phyloP scores from a whole-genome alignment of 2,797 vertebrate genomes.

The Oreochromis mossambicus region DNA sequence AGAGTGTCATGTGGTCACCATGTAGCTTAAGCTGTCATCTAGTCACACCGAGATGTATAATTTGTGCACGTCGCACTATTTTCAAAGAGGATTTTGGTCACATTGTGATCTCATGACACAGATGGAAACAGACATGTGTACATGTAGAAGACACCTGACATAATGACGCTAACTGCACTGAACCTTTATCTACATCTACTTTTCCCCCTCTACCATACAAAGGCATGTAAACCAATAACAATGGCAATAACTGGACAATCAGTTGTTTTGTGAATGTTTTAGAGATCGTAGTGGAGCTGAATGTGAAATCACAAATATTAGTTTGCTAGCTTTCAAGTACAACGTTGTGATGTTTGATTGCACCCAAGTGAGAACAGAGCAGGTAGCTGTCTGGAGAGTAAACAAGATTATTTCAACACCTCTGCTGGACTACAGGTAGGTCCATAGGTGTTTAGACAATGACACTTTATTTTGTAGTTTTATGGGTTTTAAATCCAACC shows the following conservation, averaged over 20 bases:
- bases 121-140: background rate
- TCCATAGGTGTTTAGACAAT: background rate
- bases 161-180: background rate
- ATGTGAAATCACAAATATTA: background rate
- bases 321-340: background rate
- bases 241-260: background rate
- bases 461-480: background rate
- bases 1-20: constrained; percentile 11
- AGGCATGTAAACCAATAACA: background rate
- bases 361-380: background rate
- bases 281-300: background rate
- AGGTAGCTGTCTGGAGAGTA: background rate
- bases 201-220: background rate
- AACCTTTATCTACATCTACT: background rate
- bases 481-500: background rate
- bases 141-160: background rate
- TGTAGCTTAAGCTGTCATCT: constrained; percentile 12
- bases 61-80: background rate
- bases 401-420: background rate
- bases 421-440: background rate
- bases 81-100: background rate
- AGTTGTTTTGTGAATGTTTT: background rate
- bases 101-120: constrained; percentile 5
- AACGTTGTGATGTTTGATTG: background rate
- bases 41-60: constrained; percentile 19